Evolutionary conservation across 2,113 vertebrate species (phyloP).

Genomic region (Macheiramphus alcinus): DNA sequence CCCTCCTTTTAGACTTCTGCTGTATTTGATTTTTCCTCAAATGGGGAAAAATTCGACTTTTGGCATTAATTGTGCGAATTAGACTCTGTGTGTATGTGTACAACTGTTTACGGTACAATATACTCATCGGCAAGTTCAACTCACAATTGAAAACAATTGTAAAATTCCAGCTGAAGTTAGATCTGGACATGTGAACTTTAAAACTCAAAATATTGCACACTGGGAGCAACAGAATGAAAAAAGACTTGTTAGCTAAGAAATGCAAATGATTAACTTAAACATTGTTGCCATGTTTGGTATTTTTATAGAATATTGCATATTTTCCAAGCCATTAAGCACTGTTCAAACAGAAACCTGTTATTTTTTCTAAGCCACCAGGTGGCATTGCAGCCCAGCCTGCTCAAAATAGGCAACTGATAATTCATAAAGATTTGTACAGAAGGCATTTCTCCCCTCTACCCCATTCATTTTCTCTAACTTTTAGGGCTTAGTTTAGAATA

Average conservation of each 20-base stretch:
- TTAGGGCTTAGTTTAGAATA: background rate
- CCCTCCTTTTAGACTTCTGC: conserved; percentile 50
- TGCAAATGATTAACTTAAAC: background rate
- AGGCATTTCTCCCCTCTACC: background rate
- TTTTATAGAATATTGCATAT: conserved; percentile 4
- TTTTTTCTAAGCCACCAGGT: conserved; percentile 84
- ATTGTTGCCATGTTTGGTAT: background rate
- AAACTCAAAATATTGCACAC: background rate
- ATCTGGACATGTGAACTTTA: background rate
- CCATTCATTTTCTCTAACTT: background rate
- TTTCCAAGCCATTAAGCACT: background rate
- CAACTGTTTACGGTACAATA: background rate
- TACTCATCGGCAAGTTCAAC: conserved; percentile 24
- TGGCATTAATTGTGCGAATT: background rate
- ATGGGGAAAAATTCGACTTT: conserved; percentile 17
- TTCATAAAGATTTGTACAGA: background rate
- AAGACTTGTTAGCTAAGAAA: background rate
- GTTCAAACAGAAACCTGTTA: background rate
- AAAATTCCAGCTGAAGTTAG: background rate
- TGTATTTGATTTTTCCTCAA: conserved; percentile 59
- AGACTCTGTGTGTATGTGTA: background rate
- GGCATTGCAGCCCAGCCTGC: conserved; percentile 88
- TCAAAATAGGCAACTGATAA: background rate
- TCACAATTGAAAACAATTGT: conserved; percentile 15
- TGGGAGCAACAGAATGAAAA: background rate